These are phyloP conservation scores for Scaptomyza reducta DNA, from an alignment of 2,888 invertebrate species.

Conservation along the genomic window DNA sequence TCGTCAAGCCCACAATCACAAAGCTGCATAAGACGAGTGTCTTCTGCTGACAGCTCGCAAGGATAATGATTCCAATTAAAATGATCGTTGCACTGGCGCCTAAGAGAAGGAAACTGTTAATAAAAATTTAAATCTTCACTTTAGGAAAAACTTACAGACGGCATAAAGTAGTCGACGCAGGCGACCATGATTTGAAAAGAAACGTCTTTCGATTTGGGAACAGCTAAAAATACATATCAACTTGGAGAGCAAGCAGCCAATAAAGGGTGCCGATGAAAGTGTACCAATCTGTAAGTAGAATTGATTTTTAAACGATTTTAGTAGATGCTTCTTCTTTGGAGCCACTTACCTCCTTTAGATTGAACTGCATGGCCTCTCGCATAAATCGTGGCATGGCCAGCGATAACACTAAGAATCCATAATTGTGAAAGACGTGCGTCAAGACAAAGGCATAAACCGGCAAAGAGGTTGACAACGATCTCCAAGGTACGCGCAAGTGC, in stretches of 20 bases:
- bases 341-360: constrained; percentile 81
- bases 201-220: constrained; percentile 55
- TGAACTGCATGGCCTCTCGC: constrained; percentile 84
- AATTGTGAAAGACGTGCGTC: constrained; percentile 85
- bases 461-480: constrained; percentile 83
- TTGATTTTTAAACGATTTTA: neutral
- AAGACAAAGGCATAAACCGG: constrained; percentile 85
- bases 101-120: constrained; percentile 27
- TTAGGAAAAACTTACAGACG: constrained; percentile 55
- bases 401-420: constrained; percentile 83
- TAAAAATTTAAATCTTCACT: no score
- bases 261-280: constrained; percentile 72
- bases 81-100: constrained; percentile 66
- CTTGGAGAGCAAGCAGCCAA: constrained; percentile 75
- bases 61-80: constrained; percentile 75
- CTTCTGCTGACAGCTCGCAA: constrained; percentile 79
- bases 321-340: neutral
- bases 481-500: constrained; percentile 84
- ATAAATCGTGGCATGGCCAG: constrained; percentile 84
- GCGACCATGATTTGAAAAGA: constrained; percentile 54
- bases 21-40: constrained; percentile 80
- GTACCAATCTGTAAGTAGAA: constrained; percentile 66
- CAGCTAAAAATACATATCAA: constrained; percentile 69
- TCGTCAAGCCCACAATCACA: constrained; percentile 79
- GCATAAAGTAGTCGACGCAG: constrained; percentile 72